Evolutionary conservation across 1,140 invertebrate genomes (phyloP).

Genomic region (Wiebesia pumilae): DNA sequence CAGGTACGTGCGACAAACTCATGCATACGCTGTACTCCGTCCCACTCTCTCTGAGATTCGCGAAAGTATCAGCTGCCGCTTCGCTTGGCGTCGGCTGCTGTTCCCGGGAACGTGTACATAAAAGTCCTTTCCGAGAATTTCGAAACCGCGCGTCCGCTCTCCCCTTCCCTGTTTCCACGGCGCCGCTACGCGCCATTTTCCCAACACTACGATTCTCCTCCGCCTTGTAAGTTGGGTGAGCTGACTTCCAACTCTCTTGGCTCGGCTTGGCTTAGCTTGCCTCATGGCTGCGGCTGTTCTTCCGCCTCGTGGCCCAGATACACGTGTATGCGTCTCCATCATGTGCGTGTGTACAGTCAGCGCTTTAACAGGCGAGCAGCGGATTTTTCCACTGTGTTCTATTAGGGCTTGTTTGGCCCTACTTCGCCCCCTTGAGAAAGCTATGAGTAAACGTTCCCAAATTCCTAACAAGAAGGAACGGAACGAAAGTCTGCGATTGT

Average conservation of each 20-base stretch:
- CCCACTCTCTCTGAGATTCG: background rate
- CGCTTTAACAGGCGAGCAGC: background rate
- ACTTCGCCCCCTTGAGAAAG: background rate
- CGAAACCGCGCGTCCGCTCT: conserved; percentile 29
- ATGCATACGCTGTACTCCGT: background rate
- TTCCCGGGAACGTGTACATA: conserved; percentile 16
- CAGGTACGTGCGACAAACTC: background rate
- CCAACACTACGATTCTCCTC: too few relatives aligned
- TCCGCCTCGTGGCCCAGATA: conserved; percentile 44
- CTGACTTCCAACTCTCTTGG: background rate
- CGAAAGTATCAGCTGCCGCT: conserved; percentile 20
- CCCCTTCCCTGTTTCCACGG: conserved; percentile 8
- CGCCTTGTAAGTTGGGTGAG: background rate
- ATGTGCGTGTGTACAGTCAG: background rate
- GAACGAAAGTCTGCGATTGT: too few relatives aligned
- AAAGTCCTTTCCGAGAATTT: conserved; percentile 50
- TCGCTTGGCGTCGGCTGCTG: background rate
- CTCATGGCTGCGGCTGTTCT: background rate
- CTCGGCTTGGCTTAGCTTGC: background rate
- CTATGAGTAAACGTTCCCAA: background rate
- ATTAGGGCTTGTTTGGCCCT: background rate
- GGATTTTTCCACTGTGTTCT: too few relatives aligned
- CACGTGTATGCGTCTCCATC: conserved; percentile 14
- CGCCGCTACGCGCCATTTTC: too few relatives aligned
- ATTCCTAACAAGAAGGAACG: too few relatives aligned